Evolutionary conservation across 2,888 invertebrate species (phyloP).

Genomic region (Miltochrista miniata): DNA sequence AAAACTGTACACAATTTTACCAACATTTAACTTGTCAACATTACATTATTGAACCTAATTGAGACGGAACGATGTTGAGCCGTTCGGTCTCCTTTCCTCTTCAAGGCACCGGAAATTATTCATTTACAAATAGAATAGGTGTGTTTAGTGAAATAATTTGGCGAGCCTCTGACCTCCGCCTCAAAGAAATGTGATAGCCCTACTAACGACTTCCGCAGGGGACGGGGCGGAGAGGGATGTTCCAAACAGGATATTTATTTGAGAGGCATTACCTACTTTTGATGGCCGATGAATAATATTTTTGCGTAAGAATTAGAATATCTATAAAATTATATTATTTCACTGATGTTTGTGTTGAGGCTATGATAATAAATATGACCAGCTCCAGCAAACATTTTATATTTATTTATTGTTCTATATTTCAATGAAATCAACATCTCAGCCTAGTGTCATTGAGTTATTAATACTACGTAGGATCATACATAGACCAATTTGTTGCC

Average conservation of each 20-base stretch:
- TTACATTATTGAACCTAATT: slow-evolving; percentile 9
- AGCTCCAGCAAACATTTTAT: too few relatives aligned
- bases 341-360: neutral
- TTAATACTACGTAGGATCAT: too few relatives aligned
- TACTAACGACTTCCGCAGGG: slow-evolving; percentile 26
- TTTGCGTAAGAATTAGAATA: slow-evolving; percentile 10
- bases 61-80: slow-evolving; percentile 9
- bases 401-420: too few relatives aligned
- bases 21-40: slow-evolving; percentile 10
- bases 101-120: slow-evolving; percentile 8
- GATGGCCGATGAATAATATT: slow-evolving; percentile 15
- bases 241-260: slow-evolving; percentile 34
- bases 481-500: too few relatives aligned
- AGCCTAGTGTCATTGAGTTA: too few relatives aligned
- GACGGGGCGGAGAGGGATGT: slow-evolving; percentile 6
- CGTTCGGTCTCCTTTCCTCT: slow-evolving; percentile 4
- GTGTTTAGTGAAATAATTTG: slow-evolving; percentile 9
- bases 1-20: neutral
- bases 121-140: slow-evolving; percentile 12
- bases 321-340: slow-evolving; percentile 5
- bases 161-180: neutral
- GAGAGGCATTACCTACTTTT: slow-evolving; percentile 37
- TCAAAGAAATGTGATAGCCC: slow-evolving; percentile 25
- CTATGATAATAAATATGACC: neutral
- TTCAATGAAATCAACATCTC: too few relatives aligned